Percentiles rank a stretch among this genome's conserved stretches.
Evolutionary conservation across 2,888 invertebrate species (phyloP).

Genomic region (Erebia epiphron): DNA sequence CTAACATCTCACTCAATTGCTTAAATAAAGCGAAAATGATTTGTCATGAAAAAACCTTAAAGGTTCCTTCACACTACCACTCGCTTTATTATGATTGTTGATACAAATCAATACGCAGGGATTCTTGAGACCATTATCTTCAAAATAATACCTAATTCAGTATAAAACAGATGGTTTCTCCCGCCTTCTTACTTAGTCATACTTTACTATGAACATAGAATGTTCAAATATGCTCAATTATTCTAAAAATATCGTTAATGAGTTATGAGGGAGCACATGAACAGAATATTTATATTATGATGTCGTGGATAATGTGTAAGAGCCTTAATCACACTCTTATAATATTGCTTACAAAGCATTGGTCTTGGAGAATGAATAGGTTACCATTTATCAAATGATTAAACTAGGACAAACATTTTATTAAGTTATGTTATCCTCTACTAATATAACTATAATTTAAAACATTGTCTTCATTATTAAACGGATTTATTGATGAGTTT

Average conservation of each 20-base stretch:
- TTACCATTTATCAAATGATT: background rate
- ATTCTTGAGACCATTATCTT: background rate
- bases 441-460: background rate
- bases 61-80: background rate
- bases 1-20: background rate
- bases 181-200: background rate
- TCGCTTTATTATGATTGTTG: background rate
- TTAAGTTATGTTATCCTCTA: no score
- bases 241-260: background rate
- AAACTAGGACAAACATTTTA: background rate
- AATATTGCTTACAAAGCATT: constrained; percentile 4
- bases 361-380: background rate
- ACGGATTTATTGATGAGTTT: no score
- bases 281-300: background rate
- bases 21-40: constrained; percentile 1
- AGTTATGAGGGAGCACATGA: constrained; percentile 1
- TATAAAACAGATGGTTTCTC: background rate
- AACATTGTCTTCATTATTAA: background rate
- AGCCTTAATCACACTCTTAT: background rate
- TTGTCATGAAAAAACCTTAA: constrained; percentile 1
- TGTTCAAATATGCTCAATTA: background rate
- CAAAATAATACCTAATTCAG: background rate
- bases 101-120: background rate
- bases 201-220: constrained; percentile 1
- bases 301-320: background rate